Evolutionary conservation across 2,888 invertebrate species (phyloP).

Genomic region (Clunio marinus): DNA sequence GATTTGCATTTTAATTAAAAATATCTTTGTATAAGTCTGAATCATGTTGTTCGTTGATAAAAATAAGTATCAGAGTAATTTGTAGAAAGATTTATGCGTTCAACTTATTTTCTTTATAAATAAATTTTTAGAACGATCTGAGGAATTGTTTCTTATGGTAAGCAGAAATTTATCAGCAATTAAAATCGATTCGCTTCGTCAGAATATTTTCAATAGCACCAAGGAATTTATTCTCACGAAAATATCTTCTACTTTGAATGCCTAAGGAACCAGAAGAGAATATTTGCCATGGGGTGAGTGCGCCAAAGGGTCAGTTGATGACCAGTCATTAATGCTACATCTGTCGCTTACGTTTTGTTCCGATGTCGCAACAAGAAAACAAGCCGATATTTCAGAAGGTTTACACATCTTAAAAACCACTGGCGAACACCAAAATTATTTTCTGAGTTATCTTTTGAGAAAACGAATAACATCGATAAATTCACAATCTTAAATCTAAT

Average conservation of each 20-base stretch:
- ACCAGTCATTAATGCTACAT: not conserved
- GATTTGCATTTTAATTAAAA: slow-evolving; percentile 5
- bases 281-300: not conserved
- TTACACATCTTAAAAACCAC: too few species aligned
- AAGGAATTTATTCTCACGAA: slow-evolving; percentile 11
- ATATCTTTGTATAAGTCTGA: too few species aligned
- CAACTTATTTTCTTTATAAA: not conserved
- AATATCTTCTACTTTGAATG: not conserved
- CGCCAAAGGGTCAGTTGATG: not conserved
- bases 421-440: too few species aligned
- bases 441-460: too few species aligned
- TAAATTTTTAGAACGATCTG: not conserved
- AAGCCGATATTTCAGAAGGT: not conserved
- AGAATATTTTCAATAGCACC: not conserved
- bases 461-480: too few species aligned
- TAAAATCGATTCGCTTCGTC: slow-evolving; percentile 13
- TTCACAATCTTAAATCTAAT: too few species aligned
- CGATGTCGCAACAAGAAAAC: not conserved
- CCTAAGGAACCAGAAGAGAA: not conserved
- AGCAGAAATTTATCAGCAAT: not conserved
- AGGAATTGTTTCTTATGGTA: slow-evolving; percentile 1
- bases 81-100: not conserved
- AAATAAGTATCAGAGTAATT: too few species aligned
- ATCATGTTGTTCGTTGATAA: too few species aligned
- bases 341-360: not conserved